Evolutionary conservation across 2,888 invertebrate species (phyloP).

Genomic region (Agelastica alni): DNA sequence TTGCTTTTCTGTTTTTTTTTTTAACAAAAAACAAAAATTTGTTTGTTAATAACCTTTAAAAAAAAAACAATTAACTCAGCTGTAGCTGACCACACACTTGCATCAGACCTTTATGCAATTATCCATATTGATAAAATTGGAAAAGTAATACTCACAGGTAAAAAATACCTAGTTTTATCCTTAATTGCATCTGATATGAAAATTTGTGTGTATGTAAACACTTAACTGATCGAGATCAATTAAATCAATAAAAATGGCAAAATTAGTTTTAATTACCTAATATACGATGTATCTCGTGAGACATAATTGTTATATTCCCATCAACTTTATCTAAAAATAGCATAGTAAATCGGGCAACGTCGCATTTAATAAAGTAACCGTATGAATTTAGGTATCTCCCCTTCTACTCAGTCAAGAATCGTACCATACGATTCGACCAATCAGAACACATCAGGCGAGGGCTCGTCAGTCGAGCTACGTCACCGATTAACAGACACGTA

Average conservation of each 20-base stretch:
- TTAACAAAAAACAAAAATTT: no score
- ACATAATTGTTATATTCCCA: background rate
- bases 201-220: no score
- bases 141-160: no score
- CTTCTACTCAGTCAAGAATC: conserved; percentile 8
- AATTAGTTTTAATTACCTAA: background rate
- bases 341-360: conserved; percentile 1
- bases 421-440: conserved; percentile 10
- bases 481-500: background rate
- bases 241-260: background rate
- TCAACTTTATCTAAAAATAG: conserved; percentile 5
- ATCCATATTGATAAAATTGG: no score
- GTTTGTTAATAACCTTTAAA: no score
- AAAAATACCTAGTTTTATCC: no score
- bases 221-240: background rate
- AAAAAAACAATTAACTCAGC: no score
- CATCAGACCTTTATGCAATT: no score
- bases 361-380: background rate
- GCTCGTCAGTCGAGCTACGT: conserved; percentile 8
- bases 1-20: no score
- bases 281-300: background rate
- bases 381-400: conserved; percentile 10
- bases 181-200: no score
- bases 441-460: conserved; percentile 9
- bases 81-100: no score